Evolutionary conservation across 2,888 invertebrate genomes (phyloP).

Genomic region (Neoascia interrupta): DNA sequence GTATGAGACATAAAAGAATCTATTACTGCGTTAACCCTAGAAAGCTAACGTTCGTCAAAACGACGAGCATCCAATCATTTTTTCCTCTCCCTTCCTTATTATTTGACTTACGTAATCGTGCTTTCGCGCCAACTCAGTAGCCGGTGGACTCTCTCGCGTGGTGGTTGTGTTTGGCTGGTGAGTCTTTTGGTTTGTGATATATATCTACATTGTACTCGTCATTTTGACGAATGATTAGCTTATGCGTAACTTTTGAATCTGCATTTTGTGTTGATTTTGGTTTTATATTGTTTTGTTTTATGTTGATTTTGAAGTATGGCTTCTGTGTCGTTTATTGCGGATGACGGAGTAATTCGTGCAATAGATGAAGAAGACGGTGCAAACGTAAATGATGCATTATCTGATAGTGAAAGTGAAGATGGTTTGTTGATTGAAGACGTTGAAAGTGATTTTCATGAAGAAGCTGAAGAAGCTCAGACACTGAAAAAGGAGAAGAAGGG

Average conservation of each 20-base stretch:
- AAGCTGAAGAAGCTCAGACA: constrained; percentile 19
- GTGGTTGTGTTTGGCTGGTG: constrained; percentile 7
- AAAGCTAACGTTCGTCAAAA: constrained; percentile 4
- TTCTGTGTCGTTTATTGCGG: constrained; percentile 11
- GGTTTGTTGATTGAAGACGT: constrained; percentile 13
- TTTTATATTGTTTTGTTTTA: background rate
- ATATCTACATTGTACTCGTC: constrained; percentile 8
- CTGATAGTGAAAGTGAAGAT: constrained; percentile 11
- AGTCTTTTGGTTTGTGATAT: constrained; percentile 6
- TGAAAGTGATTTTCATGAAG: constrained; percentile 15
- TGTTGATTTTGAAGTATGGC: constrained; percentile 1
- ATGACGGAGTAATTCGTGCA: background rate
- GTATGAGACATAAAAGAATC: too few relatives aligned
- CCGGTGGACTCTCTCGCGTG: constrained; percentile 5
- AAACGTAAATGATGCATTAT: background rate
- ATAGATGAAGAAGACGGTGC: background rate
- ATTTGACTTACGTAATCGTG: constrained; percentile 3
- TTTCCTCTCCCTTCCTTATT: background rate
- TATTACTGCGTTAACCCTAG: too few relatives aligned
- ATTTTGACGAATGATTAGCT: constrained; percentile 15
- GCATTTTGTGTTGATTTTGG: background rate
- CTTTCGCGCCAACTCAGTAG: constrained; percentile 18
- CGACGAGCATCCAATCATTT: background rate
- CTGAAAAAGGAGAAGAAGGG: constrained; percentile 1
- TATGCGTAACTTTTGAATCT: constrained; percentile 11